Evolutionary conservation across 2,797 vertebrate species (phyloP), one percentile per base, ranked within the genome.

Genomic region (Danio albolineatus): DNA sequence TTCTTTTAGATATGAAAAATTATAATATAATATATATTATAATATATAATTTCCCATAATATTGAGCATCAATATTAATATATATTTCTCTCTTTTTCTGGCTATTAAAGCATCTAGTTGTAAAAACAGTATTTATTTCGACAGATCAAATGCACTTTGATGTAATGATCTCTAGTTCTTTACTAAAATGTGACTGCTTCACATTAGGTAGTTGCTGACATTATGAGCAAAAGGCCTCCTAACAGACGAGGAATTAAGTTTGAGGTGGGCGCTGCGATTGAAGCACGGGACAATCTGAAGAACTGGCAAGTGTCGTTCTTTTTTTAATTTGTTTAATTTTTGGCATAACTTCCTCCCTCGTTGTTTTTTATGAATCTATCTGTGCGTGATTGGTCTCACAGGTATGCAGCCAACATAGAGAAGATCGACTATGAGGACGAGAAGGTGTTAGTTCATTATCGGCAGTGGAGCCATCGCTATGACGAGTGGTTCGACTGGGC

Each of bases 401-500:
- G 98, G 98, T 99, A 99, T 93, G 94, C 95, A 84, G 97, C 96
- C 82, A 98, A 95, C 88, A 99, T 99, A 88, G 97, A 99, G 92
- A 98, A 98, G 91, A 96, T 99, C 85, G 97, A 99, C 88, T 96
- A 96, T 82, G 96, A 99, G 16, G 96, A 96, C 87, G 97, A 98
- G 79, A 98, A 96, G 90, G 96, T 99, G 14, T 94, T 98, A 64
- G 95, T 99, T 84, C 98, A 99, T 92, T 99, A 99, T 89, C 96
- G 97, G 53, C 97, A 97, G 90, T 99, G 98, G 98, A 99, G 98
- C 89, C 98, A 99, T 84, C 96, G 98, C 79, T 99, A 98, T 0
- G 98, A 99, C 86, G 98, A 99, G 85, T 99, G 98, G 98, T 99
- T 99, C 89, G 98, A 97, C 76, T 99, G 98, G 97, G 95, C 96